Conservation (phyloP, 2,113 vertebrate species). For the Vombatus ursinus region DNA sequence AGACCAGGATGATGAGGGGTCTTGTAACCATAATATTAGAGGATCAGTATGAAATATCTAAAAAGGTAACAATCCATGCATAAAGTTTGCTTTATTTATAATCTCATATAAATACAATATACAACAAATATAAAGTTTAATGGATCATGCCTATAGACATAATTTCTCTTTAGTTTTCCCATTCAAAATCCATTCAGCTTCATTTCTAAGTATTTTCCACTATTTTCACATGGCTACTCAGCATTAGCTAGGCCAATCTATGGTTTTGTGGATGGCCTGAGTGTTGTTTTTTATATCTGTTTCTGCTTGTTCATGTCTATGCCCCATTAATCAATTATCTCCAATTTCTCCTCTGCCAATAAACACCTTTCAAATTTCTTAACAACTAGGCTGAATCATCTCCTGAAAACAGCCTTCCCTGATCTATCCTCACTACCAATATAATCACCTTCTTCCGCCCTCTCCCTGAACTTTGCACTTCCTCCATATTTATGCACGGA, state of each 20-base stretch:
- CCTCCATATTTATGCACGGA: not conserved
- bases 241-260: not conserved
- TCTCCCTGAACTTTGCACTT: not conserved
- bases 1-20: not conserved
- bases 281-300: not conserved
- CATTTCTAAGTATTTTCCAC: not conserved
- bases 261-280: not conserved
- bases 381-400: not conserved
- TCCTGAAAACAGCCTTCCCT: not conserved
- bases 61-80: not conserved
- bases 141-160: not conserved
- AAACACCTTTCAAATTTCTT: not conserved
- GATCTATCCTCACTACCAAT: not conserved
- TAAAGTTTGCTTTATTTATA: not conserved
- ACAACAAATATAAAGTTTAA: not conserved
- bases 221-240: not conserved
- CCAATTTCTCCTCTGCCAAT: not conserved
- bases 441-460: not conserved
- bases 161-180: not conserved
- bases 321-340: not conserved
- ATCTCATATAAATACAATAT: not conserved
- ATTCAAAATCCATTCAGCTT: not conserved
- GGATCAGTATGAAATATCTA: not conserved
- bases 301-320: not conserved
- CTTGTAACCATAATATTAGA: not conserved